Conservation (phyloP, 2,797 vertebrate genomes). For the Perodicticus potto region DNA sequence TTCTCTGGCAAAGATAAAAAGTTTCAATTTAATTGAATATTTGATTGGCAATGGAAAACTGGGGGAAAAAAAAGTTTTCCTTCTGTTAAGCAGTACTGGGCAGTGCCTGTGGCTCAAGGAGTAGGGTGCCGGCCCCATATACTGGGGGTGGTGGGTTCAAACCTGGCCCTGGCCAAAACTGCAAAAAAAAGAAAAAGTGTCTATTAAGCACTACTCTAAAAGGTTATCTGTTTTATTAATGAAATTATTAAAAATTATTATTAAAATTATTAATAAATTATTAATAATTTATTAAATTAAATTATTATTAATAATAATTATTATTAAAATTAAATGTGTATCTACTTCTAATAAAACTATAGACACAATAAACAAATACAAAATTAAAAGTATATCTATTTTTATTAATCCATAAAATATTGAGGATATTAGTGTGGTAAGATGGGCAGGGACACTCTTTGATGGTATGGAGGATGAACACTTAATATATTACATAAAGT, state of each 20-base stretch:
- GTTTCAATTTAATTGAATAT: slow-evolving; percentile 33
- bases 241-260: slow-evolving; percentile 23
- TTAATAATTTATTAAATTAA: too few species aligned
- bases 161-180: too few species aligned
- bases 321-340: slow-evolving; percentile 32
- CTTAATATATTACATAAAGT: background rate
- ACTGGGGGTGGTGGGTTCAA: too few species aligned
- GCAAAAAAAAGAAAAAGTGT: background rate
- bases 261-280: too few species aligned
- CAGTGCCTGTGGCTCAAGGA: too few species aligned
- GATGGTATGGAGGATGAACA: background rate
- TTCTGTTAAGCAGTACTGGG: background rate
- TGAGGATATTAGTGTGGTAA: background rate
- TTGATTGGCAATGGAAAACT: slow-evolving; percentile 18
- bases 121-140: too few species aligned
- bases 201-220: slow-evolving; percentile 42
- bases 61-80: background rate
- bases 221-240: background rate
- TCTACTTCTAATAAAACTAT: background rate
- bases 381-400: background rate
- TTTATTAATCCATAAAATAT: background rate
- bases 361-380: background rate
- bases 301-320: too few species aligned
- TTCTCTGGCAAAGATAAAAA: slow-evolving; percentile 11
- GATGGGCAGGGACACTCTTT: background rate